phyloP scores from a whole-genome alignment of 2,797 vertebrate genomes.

The Hydrophis major region DNA sequence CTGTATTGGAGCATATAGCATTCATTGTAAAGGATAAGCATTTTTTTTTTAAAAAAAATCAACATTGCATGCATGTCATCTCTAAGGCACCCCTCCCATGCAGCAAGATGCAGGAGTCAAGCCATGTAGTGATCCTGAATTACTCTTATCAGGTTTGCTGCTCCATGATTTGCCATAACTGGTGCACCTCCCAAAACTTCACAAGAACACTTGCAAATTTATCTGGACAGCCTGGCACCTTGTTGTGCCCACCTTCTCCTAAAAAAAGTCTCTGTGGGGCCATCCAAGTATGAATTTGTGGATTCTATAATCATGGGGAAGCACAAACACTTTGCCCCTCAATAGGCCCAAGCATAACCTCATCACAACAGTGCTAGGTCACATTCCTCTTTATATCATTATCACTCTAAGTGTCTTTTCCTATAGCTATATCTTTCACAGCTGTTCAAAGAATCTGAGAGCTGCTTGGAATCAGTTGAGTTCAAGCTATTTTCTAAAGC shows the following conservation, averaged over 20 bases:
- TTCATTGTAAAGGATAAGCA: neutral
- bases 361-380: neutral
- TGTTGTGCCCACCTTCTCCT: neutral
- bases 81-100: neutral
- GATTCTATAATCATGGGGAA: neutral
- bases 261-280: neutral
- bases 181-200: neutral
- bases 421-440: neutral
- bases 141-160: neutral
- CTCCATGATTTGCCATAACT: neutral
- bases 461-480: neutral
- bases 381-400: neutral
- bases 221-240: neutral
- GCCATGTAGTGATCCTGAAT: neutral
- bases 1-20: neutral
- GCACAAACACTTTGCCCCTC: neutral
- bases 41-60: neutral
- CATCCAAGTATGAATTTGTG: neutral
- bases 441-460: neutral
- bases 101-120: neutral
- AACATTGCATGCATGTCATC: neutral
- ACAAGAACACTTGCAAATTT: neutral
- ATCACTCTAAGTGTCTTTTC: neutral
- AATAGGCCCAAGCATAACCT: neutral
- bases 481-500: too few relatives aligned